phyloP scores from a whole-genome alignment of 2,888 invertebrate genomes.

The Stenotaenia linearis region DNA sequence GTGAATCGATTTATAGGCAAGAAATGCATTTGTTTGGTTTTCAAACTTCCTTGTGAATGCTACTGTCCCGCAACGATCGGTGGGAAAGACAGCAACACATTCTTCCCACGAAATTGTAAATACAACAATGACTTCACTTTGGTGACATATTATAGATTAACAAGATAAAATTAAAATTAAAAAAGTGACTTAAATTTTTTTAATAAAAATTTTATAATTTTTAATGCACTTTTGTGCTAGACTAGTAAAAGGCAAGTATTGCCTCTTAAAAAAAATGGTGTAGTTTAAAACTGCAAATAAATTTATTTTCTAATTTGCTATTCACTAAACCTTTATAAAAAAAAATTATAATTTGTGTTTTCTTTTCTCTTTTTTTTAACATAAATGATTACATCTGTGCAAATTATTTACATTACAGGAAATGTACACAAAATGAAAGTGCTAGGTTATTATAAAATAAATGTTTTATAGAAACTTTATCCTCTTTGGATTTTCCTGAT shows the following conservation, averaged over 20 bases:
- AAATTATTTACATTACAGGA: background rate
- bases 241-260: background rate
- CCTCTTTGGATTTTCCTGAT: background rate
- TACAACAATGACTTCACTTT: background rate
- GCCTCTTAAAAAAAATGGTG: background rate
- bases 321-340: background rate
- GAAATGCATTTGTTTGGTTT: background rate
- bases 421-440: background rate
- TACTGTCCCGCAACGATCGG: background rate
- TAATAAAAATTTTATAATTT: background rate
- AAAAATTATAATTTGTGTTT: background rate
- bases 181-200: background rate
- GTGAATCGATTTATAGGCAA: background rate
- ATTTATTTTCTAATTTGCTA: background rate
- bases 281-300: slow-evolving; percentile 1
- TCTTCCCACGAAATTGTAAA: background rate
- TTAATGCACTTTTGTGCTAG: slow-evolving; percentile 6
- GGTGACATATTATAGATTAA: too few relatives aligned
- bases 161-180: too few relatives aligned
- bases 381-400: background rate
- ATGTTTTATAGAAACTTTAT: background rate
- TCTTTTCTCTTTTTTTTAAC: background rate
- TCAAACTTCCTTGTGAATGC: background rate
- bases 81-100: background rate
- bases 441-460: background rate